Evolutionary conservation across 2,113 vertebrate species (phyloP).

Genomic region (Xerus inauris): DNA sequence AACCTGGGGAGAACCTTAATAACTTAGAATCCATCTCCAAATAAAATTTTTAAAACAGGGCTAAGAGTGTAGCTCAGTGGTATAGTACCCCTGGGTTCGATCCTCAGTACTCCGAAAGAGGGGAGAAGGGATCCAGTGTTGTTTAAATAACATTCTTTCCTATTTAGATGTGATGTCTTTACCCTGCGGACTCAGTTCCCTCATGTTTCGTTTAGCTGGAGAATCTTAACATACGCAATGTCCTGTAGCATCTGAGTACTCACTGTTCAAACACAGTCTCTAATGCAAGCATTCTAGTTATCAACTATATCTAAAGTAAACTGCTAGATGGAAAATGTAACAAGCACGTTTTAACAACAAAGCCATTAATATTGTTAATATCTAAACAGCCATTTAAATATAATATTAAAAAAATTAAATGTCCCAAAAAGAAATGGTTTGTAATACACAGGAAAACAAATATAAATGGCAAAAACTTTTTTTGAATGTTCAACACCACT

Average conservation of each 20-base stretch:
- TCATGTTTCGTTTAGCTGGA: background rate
- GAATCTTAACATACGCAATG: background rate
- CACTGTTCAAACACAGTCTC: background rate
- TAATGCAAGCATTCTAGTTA: background rate
- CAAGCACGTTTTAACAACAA: background rate
- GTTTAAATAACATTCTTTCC: background rate
- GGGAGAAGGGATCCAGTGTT: too few species aligned
- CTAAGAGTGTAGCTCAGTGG: too few species aligned
- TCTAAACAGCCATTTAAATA: background rate
- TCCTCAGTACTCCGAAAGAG: too few species aligned
- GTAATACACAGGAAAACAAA: background rate
- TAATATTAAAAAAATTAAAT: background rate
- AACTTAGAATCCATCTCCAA: too few species aligned
- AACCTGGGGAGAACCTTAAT: too few species aligned
- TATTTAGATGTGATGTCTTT: background rate
- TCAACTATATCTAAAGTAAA: background rate
- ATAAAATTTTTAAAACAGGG: too few species aligned
- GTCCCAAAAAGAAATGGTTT: background rate
- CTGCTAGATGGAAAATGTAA: background rate
- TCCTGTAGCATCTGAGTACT: background rate
- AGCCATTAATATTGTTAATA: background rate
- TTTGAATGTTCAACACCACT: background rate
- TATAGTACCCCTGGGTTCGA: too few species aligned
- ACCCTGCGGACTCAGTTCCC: background rate
- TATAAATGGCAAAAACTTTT: slow-evolving; percentile 3